Percentiles rank a stretch among this genome's conserved stretches.
These are phyloP conservation scores for Micropoecilia bifurca DNA, from an alignment of 2,797 vertebrate species.

Conservation along the genomic window DNA sequence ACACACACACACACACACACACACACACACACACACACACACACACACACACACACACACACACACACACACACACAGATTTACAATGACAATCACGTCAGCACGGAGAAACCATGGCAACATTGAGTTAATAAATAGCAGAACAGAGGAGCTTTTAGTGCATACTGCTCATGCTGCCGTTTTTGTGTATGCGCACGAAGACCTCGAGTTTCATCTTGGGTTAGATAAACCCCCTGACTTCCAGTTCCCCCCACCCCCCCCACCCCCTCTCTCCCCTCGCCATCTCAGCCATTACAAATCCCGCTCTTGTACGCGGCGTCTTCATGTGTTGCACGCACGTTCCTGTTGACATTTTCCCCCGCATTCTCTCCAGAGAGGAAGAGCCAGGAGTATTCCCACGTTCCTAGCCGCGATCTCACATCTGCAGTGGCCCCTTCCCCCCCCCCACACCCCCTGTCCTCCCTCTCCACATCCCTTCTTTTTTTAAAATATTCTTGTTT, in stretches of 20 bases:
- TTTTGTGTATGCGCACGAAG: constrained; percentile 45
- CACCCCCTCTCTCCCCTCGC: not conserved
- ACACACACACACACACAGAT: constrained; percentile 49
- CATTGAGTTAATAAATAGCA: constrained; percentile 74
- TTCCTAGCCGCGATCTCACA: constrained; percentile 63
- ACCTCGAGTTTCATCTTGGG: constrained; percentile 64
- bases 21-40: too few relatives aligned
- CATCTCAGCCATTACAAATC: constrained; percentile 46
- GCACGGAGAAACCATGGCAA: constrained; percentile 72
- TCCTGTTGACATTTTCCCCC: constrained; percentile 74
- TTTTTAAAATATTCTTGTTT: not conserved
- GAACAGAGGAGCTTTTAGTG: constrained; percentile 60
- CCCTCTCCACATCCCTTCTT: constrained; percentile 35
- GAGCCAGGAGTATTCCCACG: constrained; percentile 72
- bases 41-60: constrained; percentile 26
- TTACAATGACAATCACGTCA: constrained; percentile 63
- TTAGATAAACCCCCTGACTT: constrained; percentile 68
- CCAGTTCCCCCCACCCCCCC: constrained; percentile 13
- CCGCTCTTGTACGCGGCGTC: constrained; percentile 27
- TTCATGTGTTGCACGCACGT: constrained; percentile 20
- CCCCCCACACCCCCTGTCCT: constrained; percentile 37
- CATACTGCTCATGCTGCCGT: constrained; percentile 36
- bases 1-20: too few relatives aligned
- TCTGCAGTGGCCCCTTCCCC: constrained; percentile 59
- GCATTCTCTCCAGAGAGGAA: constrained; percentile 61